Conservation (phyloP, 2,113 vertebrate species). For the Ancistrus triradiatus region DNA sequence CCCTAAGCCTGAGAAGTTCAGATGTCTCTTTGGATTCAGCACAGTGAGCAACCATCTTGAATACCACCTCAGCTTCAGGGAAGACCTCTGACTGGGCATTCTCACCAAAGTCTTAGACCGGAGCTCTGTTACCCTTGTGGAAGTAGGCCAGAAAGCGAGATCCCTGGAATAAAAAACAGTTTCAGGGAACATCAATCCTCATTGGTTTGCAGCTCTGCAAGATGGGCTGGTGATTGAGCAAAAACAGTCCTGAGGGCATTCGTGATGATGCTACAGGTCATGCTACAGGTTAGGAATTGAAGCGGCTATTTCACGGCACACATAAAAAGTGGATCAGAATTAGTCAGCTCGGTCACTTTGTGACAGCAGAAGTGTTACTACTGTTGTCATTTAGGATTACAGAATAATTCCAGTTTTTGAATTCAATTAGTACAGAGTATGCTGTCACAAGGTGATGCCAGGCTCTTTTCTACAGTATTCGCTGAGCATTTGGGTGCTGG, state of each 20-base stretch:
- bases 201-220: not conserved
- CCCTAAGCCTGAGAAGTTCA: conserved; percentile 6
- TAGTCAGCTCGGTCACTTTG: conserved; percentile 4
- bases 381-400: not conserved
- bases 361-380: conserved; percentile 12
- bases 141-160: conserved; percentile 58
- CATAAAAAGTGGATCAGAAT: not conserved
- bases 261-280: not conserved
- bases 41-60: conserved; percentile 9
- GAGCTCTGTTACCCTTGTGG: conserved; percentile 31
- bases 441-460: conserved; percentile 12
- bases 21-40: conserved; percentile 21
- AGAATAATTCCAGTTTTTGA: not conserved
- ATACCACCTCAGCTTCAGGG: conserved; percentile 7
- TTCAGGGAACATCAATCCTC: too few species aligned
- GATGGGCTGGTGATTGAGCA: not conserved
- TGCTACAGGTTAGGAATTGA: not conserved
- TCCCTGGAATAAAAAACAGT: conserved; percentile 51
- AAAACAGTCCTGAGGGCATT: not conserved
- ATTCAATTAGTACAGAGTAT: not conserved
- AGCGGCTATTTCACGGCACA: conserved; percentile 4
- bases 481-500: not conserved
- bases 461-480: not conserved
- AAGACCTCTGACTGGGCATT: conserved; percentile 18
- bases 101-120: conserved; percentile 37